Evolutionary conservation across 2,888 invertebrate species (phyloP), one percentile per base, ranked within the genome.

Genomic region (Cheilosia grossa): DNA sequence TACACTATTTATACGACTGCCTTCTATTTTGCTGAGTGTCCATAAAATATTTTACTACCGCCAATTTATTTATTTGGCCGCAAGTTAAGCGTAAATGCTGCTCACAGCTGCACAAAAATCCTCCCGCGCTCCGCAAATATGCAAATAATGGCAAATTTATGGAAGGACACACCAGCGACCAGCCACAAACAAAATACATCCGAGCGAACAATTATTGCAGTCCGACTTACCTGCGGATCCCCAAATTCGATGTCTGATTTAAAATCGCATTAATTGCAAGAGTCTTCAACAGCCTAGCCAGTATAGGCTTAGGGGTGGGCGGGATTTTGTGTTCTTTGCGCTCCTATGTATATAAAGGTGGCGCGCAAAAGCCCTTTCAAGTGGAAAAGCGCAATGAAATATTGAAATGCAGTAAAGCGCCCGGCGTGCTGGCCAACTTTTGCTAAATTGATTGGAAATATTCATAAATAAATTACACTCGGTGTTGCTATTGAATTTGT

Each of bases 391-490:
- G 56, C 63, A 61, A 40, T 59, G 19, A 44, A 53, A 77, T 53
- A 61, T 15, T 53, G 42, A 58, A 64, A 24, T 56, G 10, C 17
- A 63, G 6, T n/a, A 10, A 27, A 40, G 4, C 24, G 19, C 37
- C 21, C 51, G 24, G 10, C 7, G 17, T 49, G 49, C 21, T 19
- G 21, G 13, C 6, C 21, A 15, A 15, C 15, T 47, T 17, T 47
- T 9, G 51, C 24, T 81, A 69, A 81, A 81, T 81, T 81, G 81
- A 81, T 81, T 75, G 81, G 81, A 81, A 81, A 75, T 75, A 75
- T 81, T 75, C 81, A 81, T 81, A 81, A 81, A 81, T 81, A 75
- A 61, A 81, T 81, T 75, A 81, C 67, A 63, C 7, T 27, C 56
- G 56, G 33, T n/a, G 53, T 53, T 10, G 24, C 54, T 69, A 75